These are phyloP conservation scores for Nebria ingens DNA, from an alignment of 1,140 invertebrate species.

Conservation along the genomic window DNA sequence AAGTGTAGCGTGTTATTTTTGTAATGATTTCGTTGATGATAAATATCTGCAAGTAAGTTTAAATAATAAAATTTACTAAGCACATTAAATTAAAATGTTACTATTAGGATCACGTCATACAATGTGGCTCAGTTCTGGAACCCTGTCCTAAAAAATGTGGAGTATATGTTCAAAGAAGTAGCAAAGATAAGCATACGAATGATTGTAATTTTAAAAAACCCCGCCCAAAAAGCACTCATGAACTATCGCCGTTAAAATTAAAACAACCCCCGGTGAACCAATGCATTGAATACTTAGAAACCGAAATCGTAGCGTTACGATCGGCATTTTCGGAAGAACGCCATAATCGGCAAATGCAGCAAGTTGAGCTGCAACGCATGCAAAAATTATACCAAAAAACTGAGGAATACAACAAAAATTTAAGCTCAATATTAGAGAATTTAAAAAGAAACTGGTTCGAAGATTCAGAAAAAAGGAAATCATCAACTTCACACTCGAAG, in stretches of 20 bases:
- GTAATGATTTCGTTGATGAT: not conserved
- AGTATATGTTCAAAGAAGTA: slow-evolving; percentile 50
- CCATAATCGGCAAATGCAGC: not conserved
- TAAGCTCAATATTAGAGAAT: not conserved
- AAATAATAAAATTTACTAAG: not conserved
- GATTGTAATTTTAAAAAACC: slow-evolving; percentile 39
- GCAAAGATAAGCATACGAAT: slow-evolving; percentile 43
- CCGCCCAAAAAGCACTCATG: not conserved
- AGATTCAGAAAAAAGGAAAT: not conserved
- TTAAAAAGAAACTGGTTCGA: not conserved
- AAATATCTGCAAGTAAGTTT: not conserved
- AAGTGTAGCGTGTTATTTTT: slow-evolving; percentile 5
- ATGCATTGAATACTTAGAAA: not conserved
- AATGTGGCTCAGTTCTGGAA: slow-evolving; percentile 55
- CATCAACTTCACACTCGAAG: slow-evolving; percentile 7
- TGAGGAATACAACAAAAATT: slow-evolving; percentile 1
- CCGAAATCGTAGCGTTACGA: slow-evolving; percentile 7
- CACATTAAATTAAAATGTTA: slow-evolving; percentile 14
- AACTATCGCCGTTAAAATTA: not conserved
- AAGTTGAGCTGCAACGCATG: not conserved
- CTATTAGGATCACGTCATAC: slow-evolving; percentile 48
- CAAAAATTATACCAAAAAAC: not conserved
- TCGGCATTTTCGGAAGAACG: not conserved
- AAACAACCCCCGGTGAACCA: not conserved
- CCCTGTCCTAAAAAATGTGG: slow-evolving; percentile 54